Percentiles rank a stretch among this genome's conserved stretches.
Evolutionary conservation across 2,888 invertebrate species (phyloP).

Genomic region (Rambutsinella grinnellia): DNA sequence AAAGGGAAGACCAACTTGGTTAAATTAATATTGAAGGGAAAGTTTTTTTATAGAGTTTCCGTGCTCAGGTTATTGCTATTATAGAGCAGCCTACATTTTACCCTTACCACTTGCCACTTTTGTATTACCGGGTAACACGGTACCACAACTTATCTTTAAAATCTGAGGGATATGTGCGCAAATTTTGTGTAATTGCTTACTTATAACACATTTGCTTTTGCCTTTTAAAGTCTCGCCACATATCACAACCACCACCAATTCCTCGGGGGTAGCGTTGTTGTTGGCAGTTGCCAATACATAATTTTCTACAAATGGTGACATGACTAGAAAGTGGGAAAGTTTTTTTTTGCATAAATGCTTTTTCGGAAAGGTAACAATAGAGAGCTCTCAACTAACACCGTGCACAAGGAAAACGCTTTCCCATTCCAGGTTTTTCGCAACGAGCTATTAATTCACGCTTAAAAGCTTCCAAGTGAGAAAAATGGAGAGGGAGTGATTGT

Average conservation of each 20-base stretch:
- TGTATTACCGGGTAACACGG: too few relatives aligned
- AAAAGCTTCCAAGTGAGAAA: slow-evolving; percentile 44
- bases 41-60: too few relatives aligned
- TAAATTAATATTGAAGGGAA: background rate
- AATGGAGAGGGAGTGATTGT: background rate
- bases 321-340: background rate
- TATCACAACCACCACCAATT: too few relatives aligned
- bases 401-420: background rate
- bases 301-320: slow-evolving; percentile 5
- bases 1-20: too few relatives aligned
- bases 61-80: background rate
- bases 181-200: too few relatives aligned
- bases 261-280: background rate
- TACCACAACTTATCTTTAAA: too few relatives aligned
- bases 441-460: slow-evolving; percentile 45
- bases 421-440: slow-evolving; percentile 23
- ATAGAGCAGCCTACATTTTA: too few relatives aligned
- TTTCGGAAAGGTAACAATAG: background rate
- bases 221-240: too few relatives aligned
- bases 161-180: too few relatives aligned
- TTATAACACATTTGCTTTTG: too few relatives aligned
- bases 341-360: background rate
- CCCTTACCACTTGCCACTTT: too few relatives aligned
- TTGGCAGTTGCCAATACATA: background rate
- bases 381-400: background rate